These are phyloP conservation scores for Paramormyrops kingsleyae DNA, from an alignment of 2,113 vertebrate genomes.

Conservation along the genomic window DNA sequence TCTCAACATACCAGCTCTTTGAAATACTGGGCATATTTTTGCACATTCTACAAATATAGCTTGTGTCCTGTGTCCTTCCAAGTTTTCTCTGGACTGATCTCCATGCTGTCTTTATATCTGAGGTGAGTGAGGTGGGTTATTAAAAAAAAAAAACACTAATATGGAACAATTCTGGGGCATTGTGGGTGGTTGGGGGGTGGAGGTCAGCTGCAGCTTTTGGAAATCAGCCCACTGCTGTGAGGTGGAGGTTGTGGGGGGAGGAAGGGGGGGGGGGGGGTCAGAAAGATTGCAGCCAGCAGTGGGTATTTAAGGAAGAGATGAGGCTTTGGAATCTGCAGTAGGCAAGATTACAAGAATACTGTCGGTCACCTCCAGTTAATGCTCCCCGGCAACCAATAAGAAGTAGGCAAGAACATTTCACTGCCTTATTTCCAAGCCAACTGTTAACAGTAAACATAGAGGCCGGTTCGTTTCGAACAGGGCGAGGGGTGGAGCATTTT, in stretches of 20 bases:
- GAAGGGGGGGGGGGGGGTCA: not conserved
- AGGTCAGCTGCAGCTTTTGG: not conserved
- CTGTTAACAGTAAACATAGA: not conserved
- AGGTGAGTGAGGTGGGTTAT: not conserved
- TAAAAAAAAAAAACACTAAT: not conserved
- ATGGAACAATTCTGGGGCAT: not conserved
- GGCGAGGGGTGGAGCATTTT: not conserved
- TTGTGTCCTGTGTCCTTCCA: not conserved
- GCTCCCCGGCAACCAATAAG: not conserved
- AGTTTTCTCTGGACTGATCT: not conserved
- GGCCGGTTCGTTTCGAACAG: not conserved
- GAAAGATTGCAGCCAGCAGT: not conserved
- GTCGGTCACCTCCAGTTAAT: not conserved
- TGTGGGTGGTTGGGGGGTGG: not conserved
- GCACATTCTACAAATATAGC: not conserved
- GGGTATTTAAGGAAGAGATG: not conserved
- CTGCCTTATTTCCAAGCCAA: not conserved
- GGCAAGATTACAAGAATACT: not conserved
- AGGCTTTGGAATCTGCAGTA: not conserved
- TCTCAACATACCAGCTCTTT: not conserved
- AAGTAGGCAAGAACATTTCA: not conserved
- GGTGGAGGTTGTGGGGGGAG: not conserved
- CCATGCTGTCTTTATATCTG: not conserved
- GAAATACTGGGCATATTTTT: not conserved
- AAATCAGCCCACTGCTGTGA: not conserved